Base-by-base conservation (phyloP, 2,888 invertebrate species). In the Drosophila fungiperda region DNA sequence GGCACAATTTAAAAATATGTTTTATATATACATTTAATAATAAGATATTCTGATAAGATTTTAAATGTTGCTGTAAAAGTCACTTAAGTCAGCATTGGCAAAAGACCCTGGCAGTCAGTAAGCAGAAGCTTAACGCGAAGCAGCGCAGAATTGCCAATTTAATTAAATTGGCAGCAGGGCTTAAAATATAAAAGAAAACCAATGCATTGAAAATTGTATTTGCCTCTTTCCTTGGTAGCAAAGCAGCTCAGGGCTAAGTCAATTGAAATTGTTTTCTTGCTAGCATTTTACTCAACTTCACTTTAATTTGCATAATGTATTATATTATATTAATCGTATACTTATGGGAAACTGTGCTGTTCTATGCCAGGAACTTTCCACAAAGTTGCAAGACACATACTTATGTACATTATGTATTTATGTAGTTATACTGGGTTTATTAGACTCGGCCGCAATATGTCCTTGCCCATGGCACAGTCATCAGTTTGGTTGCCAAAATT, bases 401-500 rank as follows among this genome's bases (percentile, higher is more conserved):
- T 23, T 1, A 26, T 29, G 29, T 29, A 26, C 26, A 48, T n/a
- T n/a, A n/a, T n/a, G n/a, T 26, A 29, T 29, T 29, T 38, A 15
- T 20, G n/a, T 54, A 36, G 6, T 23, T 38, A 59, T 76, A 53
- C 45, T 48, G 61, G 48, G 78, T 73, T 73, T 67, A 82, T 65
- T 68, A 65, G 50, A 78, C 78, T 73, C 62, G 50, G 38, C 38
- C 38, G 15, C 57, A 65, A 23, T 33, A 20, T 55, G 78, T 55
- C 78, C 82, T 68, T 73, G 68, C 54, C 58, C 64, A 67, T 57
- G 68, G 59, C 73, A 42, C 29, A 29, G 50, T 64, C 60, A 55
- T 48, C n/a, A 45, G 55, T 49, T 60, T 35, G 32, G 60, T 57
- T 81, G 78, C 74, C 67, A 73, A 78, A 63, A 57, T 66, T 68